Percentiles rank a stretch among this genome's conserved stretches.
These are phyloP conservation scores for Paracyclopina nana DNA, from an alignment of 1,140 invertebrate species.

Conservation along the genomic window DNA sequence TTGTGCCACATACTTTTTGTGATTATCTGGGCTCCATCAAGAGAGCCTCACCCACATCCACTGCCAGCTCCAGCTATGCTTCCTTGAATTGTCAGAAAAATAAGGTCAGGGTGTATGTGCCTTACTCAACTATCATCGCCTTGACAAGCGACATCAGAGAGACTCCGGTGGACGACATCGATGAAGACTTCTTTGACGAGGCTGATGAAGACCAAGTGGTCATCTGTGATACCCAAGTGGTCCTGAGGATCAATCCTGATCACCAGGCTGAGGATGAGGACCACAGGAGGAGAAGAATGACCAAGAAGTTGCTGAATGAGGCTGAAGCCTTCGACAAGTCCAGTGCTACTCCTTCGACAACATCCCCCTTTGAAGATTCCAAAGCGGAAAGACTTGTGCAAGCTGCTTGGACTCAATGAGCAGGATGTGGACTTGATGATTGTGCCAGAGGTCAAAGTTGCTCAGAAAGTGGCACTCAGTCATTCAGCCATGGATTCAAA, in stretches of 20 bases:
- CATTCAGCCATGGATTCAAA: not conserved
- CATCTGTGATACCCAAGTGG: not conserved
- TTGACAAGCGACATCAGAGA: not conserved
- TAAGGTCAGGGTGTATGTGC: not conserved
- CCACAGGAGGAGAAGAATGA: not conserved
- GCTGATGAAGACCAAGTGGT: not conserved
- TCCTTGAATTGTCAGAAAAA: not conserved
- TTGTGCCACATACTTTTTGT: not conserved
- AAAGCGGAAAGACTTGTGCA: conserved; percentile 1
- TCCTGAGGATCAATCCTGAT: not conserved
- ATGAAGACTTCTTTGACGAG: not conserved
- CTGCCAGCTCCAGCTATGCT: not conserved
- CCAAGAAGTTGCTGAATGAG: not conserved
- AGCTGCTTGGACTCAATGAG: not conserved
- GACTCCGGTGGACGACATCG: not conserved
- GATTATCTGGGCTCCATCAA: not conserved
- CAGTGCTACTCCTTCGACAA: not conserved
- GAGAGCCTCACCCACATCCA: not conserved
- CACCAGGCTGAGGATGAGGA: not conserved
- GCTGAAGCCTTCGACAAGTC: not conserved
- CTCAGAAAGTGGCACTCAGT: not conserved
- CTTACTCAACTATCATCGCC: not conserved
- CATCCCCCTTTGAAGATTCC: not conserved
- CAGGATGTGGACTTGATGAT: not conserved
- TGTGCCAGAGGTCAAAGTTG: not conserved